These are phyloP conservation scores for Sinohyriopsis cumingii DNA, from an alignment of 2,888 invertebrate species.

Conservation along the genomic window DNA sequence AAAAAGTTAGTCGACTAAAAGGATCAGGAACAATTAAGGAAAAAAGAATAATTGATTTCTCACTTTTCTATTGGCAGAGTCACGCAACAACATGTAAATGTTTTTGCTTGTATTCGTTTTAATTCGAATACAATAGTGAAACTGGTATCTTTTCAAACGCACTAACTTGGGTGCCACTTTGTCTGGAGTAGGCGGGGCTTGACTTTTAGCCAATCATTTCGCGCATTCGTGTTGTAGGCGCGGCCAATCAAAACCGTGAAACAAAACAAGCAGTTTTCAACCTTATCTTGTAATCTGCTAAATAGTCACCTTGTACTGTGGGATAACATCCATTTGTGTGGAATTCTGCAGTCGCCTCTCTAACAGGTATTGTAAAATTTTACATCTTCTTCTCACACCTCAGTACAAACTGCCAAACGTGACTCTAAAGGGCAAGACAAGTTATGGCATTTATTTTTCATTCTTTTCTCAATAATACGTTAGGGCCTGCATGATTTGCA, in stretches of 20 bases:
- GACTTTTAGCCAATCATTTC: constrained; percentile 5
- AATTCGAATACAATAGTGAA: too few relatives aligned
- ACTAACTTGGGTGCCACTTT: not conserved
- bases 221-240: not conserved
- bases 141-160: too few relatives aligned
- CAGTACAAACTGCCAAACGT: constrained; percentile 4
- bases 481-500: too few relatives aligned
- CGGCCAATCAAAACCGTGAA: constrained; percentile 13
- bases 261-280: constrained; percentile 33
- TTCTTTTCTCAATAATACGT: too few relatives aligned
- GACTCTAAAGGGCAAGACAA: not conserved
- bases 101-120: too few relatives aligned
- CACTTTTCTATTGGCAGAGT: too few relatives aligned
- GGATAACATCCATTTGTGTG: constrained; percentile 19
- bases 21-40: too few relatives aligned
- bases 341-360: constrained; percentile 34
- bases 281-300: constrained; percentile 39
- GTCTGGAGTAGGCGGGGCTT: constrained; percentile 6
- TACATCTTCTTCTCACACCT: constrained; percentile 30
- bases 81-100: too few relatives aligned
- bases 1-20: too few relatives aligned
- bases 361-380: constrained; percentile 44
- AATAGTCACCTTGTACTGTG: constrained; percentile 35
- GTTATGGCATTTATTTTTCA: too few relatives aligned
- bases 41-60: too few relatives aligned